phyloP scores from a whole-genome alignment of 2,113 vertebrate genomes.

The Eurystomus gularis region DNA sequence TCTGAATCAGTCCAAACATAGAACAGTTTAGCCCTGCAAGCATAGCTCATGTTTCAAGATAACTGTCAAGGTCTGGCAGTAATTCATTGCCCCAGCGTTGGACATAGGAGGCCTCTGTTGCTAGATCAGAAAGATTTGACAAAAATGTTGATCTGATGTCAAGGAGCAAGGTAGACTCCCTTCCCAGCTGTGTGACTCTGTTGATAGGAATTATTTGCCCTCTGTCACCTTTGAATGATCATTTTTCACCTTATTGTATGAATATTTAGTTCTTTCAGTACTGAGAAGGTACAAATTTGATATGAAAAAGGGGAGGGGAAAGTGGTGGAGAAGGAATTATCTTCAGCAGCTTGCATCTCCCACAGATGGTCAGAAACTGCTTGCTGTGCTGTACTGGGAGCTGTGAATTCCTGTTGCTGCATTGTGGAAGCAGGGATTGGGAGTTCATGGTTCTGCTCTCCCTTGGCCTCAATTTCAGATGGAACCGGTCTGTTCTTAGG shows the following conservation, averaged over 20 bases:
- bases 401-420: background rate
- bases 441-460: background rate
- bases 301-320: background rate
- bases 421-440: background rate
- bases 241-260: background rate
- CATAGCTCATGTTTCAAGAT: background rate
- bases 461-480: background rate
- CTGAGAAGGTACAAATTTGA: background rate
- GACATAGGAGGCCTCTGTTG: background rate
- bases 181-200: rapidly evolving
- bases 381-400: background rate
- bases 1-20: background rate
- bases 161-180: background rate
- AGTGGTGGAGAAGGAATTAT: background rate
- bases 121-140: background rate
- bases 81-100: background rate
- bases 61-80: background rate
- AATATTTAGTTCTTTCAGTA: background rate
- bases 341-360: background rate
- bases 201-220: background rate
- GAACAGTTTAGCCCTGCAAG: background rate
- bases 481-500: background rate
- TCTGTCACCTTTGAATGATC: background rate
- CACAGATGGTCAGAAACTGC: background rate
- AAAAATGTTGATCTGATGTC: background rate